Base-by-base conservation (phyloP, 2,797 vertebrate genomes). In the Enteromius paludinosus region DNA sequence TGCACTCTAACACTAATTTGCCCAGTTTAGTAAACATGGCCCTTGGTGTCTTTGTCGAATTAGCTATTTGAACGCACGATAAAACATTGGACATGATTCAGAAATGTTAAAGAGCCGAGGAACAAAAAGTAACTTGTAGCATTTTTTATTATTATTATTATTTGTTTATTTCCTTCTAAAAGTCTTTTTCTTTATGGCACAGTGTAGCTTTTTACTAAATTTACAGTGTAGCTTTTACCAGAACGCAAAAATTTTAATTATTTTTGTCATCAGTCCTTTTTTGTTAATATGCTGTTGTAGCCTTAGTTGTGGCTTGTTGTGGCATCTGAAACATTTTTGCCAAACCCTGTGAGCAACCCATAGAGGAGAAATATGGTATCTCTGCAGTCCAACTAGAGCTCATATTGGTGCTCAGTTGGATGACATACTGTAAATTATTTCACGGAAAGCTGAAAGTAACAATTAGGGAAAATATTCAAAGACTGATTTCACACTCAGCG, bases 361-460 rank as follows among this genome's bases (percentile, higher is more conserved):
- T 79, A 69, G 78, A 83, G 79, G 49, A 78, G 87, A 88, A 88
- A 87, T 79, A 54, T 69, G 85, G 62, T 84, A 87, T 90, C 74
- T 85, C 83, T 83, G 68, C 76, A 78, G 43, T 33, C 81, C 79
- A 83, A 61, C 69, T 71, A 54, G 56, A 78, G 41, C 85, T 85
- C 18, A 43, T 82, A 52, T 76, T 87, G 85, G 81, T 61, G 72
- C 81, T 61, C 76, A 56, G 35, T 52, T 75, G 70, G 77, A 75
- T 86, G 76, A 72, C 70, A 78, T 43, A 47, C 85, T 76, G 68
- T 71, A 82, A 82, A 79, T 41, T 23, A 79, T 86, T 74, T 73
- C 71, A 69, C 23, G 74, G 64, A 74, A 83, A 74, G 43, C 82
- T 75, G 43, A 79, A 87, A 75, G 81, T 79, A 83, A 62, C 71